Percentiles rank a stretch among this genome's conserved stretches.
Conservation (phyloP, 2,888 invertebrate species). For the Nemotelus pantherinus region DNA sequence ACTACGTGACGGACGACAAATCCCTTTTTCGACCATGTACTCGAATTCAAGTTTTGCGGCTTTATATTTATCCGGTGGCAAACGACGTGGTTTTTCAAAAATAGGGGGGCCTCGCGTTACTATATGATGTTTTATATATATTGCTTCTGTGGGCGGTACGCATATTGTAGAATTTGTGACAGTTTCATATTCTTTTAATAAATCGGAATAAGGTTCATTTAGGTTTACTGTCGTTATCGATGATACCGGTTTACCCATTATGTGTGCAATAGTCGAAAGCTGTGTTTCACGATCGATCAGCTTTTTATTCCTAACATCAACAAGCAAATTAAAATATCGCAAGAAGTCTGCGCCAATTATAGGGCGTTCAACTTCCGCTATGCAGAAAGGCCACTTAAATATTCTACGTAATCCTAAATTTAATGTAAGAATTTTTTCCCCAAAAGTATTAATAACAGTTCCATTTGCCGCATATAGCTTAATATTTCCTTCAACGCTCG, state of each 20-base stretch:
- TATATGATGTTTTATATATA: not conserved
- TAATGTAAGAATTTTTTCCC: not conserved
- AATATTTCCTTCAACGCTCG: not conserved
- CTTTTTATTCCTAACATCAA: not conserved
- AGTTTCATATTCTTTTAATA: not conserved
- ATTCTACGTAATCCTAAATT: slow-evolving; percentile 47
- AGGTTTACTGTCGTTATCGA: not conserved
- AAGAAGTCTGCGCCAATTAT: slow-evolving; percentile 27
- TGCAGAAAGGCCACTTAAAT: slow-evolving; percentile 54
- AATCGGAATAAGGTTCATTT: not conserved
- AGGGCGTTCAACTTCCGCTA: not conserved
- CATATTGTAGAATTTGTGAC: not conserved
- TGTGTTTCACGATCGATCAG: not conserved
- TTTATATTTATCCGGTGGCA: not conserved
- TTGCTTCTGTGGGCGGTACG: not conserved
- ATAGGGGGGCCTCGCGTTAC: slow-evolving; percentile 9
- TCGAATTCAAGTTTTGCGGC: not conserved
- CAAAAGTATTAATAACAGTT: slow-evolving; percentile 7
- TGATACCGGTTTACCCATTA: not conserved
- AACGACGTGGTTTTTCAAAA: not conserved
- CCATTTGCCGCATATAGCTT: slow-evolving; percentile 30
- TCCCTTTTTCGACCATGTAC: slow-evolving; percentile 53
- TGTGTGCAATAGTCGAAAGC: not conserved
- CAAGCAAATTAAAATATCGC: not conserved
- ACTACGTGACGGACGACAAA: slow-evolving; percentile 60